Conservation (phyloP, 2,888 invertebrate species). For the Leucozona laternaria region DNA sequence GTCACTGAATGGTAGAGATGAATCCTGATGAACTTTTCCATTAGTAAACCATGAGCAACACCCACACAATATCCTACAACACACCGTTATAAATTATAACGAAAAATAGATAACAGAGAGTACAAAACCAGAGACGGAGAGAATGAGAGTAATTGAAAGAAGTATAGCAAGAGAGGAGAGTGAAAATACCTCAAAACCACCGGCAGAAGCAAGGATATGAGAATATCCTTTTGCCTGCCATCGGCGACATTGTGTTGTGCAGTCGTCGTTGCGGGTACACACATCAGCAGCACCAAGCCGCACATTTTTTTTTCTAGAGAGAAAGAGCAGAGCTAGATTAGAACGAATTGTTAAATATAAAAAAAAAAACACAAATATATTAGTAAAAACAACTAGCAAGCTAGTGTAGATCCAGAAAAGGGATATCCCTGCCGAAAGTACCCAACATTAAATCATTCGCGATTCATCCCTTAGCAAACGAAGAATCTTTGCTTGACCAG, state of each 20-base stretch:
- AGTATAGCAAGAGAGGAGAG: constrained; percentile 8
- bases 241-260: constrained; percentile 72
- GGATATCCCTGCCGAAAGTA: constrained; percentile 71
- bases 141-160: constrained; percentile 2
- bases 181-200: constrained; percentile 63
- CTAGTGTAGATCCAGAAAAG: constrained; percentile 58
- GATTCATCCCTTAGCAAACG: constrained; percentile 78
- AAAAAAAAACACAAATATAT: constrained; percentile 30
- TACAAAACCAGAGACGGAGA: constrained; percentile 5
- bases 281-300: constrained; percentile 63
- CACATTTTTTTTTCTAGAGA: constrained; percentile 43
- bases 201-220: constrained; percentile 63
- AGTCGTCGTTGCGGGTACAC: constrained; percentile 73
- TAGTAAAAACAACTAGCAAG: constrained; percentile 34
- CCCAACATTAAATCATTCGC: constrained; percentile 78
- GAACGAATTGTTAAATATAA: constrained; percentile 35
- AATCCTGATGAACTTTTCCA: constrained; percentile 70
- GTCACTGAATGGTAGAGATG: constrained; percentile 63
- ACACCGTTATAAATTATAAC: constrained; percentile 26
- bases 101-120: constrained; percentile 22
- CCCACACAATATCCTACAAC: constrained; percentile 62
- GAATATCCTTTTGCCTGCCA: constrained; percentile 74
- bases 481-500: constrained; percentile 70
- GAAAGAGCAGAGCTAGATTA: constrained; percentile 41
- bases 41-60: constrained; percentile 51